Evolutionary conservation across 1,140 invertebrate species (phyloP).

Genomic region (Zaprionus capensis): DNA sequence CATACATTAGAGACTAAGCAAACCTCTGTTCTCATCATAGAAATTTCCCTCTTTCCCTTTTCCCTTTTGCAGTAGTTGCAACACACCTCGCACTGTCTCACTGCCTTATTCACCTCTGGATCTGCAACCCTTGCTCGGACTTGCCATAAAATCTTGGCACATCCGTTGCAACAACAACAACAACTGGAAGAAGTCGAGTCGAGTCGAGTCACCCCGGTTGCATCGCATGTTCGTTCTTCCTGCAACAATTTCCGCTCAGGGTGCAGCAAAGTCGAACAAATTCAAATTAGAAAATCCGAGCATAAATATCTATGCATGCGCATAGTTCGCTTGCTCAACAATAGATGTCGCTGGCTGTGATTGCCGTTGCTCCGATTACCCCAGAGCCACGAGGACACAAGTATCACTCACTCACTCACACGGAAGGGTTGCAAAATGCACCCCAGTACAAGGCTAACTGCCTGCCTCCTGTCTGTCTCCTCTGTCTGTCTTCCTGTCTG

Average conservation of each 20-base stretch:
- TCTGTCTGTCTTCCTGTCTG: background rate
- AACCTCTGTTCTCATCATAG: background rate
- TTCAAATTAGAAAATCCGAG: slow-evolving; percentile 81
- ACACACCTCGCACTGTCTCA: slow-evolving; percentile 2
- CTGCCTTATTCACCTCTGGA: slow-evolving; percentile 54
- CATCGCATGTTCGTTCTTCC: slow-evolving; percentile 67
- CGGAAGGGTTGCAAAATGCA: slow-evolving; percentile 77
- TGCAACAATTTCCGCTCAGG: slow-evolving; percentile 80
- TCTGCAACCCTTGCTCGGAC: slow-evolving; percentile 62
- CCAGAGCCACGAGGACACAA: slow-evolving; percentile 10
- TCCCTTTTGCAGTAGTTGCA: slow-evolving; percentile 1
- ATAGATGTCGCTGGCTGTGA: slow-evolving; percentile 79
- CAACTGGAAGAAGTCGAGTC: slow-evolving; percentile 10
- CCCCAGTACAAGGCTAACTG: slow-evolving; percentile 31
- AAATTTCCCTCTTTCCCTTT: background rate
- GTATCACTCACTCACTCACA: slow-evolving; percentile 33
- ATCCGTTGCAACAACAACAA: slow-evolving; percentile 59
- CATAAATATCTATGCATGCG: slow-evolving; percentile 80
- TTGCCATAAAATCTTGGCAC: slow-evolving; percentile 76
- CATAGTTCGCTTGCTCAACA: slow-evolving; percentile 70
- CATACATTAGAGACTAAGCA: too few species aligned
- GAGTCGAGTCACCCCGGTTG: slow-evolving; percentile 41
- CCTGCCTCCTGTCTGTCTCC: background rate
- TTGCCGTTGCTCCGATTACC: slow-evolving; percentile 39
- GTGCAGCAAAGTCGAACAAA: slow-evolving; percentile 72